Percentiles rank a stretch among this genome's conserved stretches.
phyloP scores from a whole-genome alignment of 2,888 invertebrate species.

The Ochropleura plecta region DNA sequence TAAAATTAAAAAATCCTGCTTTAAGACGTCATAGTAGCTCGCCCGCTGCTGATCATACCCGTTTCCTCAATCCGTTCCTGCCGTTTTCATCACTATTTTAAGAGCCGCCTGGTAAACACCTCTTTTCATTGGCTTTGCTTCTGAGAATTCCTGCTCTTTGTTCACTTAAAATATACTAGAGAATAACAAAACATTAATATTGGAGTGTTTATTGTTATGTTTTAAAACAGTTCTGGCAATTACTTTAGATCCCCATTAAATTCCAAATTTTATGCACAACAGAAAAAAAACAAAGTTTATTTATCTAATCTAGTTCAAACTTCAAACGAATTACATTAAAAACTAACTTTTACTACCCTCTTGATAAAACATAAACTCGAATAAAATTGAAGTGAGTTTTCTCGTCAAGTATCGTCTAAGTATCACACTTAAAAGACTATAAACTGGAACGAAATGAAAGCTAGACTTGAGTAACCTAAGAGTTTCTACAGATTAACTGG shows the following conservation, averaged over 20 bases:
- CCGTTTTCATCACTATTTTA: not conserved
- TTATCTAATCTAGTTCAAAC: constrained; percentile 14
- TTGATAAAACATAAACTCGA: constrained; percentile 23
- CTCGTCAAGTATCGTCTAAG: constrained; percentile 21
- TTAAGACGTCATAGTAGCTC: too few species aligned
- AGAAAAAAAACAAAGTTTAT: not conserved
- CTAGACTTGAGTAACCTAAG: not conserved
- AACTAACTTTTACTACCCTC: constrained; percentile 18
- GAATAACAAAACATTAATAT: not conserved
- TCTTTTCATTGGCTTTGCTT: not conserved
- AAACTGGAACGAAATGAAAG: constrained; percentile 26
- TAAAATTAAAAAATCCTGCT: too few species aligned
- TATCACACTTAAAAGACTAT: constrained; percentile 31
- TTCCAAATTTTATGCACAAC: not conserved
- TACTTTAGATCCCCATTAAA: not conserved
- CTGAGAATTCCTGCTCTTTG: not conserved
- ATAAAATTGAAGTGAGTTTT: constrained; percentile 36
- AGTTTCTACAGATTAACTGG: not conserved
- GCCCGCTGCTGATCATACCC: not conserved
- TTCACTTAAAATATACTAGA: not conserved
- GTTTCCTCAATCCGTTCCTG: not conserved
- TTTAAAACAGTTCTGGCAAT: not conserved
- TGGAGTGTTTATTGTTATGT: not conserved
- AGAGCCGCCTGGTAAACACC: not conserved
- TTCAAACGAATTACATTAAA: constrained; percentile 27